phyloP scores from a whole-genome alignment of 2,888 invertebrate species.

The Trissonchulus sp. region DNA sequence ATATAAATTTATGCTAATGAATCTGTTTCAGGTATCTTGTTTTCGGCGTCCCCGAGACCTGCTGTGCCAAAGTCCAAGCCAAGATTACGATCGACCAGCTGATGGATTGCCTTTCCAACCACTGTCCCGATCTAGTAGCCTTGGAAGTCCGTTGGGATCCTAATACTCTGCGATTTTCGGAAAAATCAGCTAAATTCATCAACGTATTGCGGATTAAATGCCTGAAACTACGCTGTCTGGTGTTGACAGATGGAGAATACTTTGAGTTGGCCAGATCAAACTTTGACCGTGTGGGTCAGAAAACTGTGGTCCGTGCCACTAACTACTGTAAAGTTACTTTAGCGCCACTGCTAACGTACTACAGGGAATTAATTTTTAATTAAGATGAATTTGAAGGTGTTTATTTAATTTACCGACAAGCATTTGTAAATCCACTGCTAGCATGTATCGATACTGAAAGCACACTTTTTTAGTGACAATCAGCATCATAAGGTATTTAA shows the following conservation, averaged over 20 bases:
- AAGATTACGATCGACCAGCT: constrained; percentile 79
- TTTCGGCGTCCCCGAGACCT: constrained; percentile 92
- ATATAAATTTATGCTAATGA: too few relatives aligned
- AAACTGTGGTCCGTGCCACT: constrained; percentile 89
- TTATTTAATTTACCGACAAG: neutral
- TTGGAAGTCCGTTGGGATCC: constrained; percentile 97
- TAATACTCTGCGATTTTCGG: constrained; percentile 92
- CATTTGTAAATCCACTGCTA: too few relatives aligned
- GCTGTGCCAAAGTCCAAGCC: constrained; percentile 84
- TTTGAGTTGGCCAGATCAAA: constrained; percentile 99
- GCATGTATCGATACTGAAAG: too few relatives aligned
- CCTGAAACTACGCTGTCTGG: constrained; percentile 80
- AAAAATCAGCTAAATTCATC: constrained; percentile 98
- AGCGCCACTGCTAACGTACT: constrained; percentile 82
- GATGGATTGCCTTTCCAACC: constrained; percentile 92
- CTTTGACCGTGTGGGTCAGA: constrained; percentile 93
- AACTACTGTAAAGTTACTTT: constrained; percentile 92
- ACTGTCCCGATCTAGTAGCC: constrained; percentile 78
- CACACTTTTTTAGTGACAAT: too few relatives aligned
- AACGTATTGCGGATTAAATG: constrained; percentile 93
- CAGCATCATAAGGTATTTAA: too few relatives aligned
- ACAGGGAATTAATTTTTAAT: constrained; percentile 91
- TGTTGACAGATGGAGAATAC: constrained; percentile 97
- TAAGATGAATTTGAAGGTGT: constrained; percentile 52
- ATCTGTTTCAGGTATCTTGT: constrained; percentile 71